Conservation (phyloP, 2,888 invertebrate genomes). For the Elmis aenea region DNA sequence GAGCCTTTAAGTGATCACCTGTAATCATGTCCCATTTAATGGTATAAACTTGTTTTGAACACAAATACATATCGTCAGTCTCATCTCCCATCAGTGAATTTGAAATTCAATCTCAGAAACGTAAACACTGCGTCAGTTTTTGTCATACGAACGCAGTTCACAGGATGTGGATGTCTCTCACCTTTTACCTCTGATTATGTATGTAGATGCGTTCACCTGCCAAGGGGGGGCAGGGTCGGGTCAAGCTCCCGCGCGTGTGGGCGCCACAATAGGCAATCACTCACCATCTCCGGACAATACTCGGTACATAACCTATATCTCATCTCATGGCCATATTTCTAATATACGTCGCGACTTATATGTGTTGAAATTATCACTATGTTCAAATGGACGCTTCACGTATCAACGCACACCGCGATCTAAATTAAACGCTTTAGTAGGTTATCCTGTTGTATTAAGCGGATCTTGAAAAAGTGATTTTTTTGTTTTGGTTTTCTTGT, state of each 20-base stretch:
- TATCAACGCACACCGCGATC: too few species aligned
- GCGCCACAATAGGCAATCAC: conserved; percentile 42
- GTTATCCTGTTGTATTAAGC: too few species aligned
- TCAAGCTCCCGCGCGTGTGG: conserved; percentile 39
- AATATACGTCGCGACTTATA: conserved; percentile 11
- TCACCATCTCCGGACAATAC: conserved; percentile 36
- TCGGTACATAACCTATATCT: conserved; percentile 27
- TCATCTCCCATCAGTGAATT: conserved; percentile 16
- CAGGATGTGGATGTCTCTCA: conserved; percentile 31
- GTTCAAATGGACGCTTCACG: too few species aligned
- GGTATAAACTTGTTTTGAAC: too few species aligned
- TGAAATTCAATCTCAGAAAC: conserved; percentile 18
- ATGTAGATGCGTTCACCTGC: conserved; percentile 37
- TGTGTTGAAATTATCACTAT: too few species aligned
- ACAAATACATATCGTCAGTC: conserved; percentile 5
- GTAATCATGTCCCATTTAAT: too few species aligned
- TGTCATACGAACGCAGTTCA: conserved; percentile 18
- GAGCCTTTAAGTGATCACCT: too few species aligned
- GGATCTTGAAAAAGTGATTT: too few species aligned
- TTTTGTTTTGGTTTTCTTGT: too few species aligned
- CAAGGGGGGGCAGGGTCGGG: conserved; percentile 32
- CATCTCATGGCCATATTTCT: conserved; percentile 17
- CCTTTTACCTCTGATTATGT: conserved; percentile 32
- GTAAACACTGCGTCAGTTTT: conserved; percentile 16
- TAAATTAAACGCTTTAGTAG: too few species aligned